Conservation (phyloP, 2,888 invertebrate species). For the Eremobia ochroleuca region DNA sequence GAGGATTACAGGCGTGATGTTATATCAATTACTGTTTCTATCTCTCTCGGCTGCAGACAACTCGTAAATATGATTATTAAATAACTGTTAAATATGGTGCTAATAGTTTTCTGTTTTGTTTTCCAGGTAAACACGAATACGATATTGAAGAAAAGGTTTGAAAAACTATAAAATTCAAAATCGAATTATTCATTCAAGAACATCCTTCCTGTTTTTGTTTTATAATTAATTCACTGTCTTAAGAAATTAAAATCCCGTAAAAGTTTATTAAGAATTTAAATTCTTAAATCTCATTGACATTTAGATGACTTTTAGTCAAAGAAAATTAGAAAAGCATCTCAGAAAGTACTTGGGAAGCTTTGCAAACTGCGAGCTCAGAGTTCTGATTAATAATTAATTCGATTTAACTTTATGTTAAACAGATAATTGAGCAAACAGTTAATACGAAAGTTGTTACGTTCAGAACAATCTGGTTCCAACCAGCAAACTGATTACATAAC, state of each 20-base stretch:
- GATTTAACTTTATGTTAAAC: slow-evolving; percentile 56
- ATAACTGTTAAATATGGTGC: neutral
- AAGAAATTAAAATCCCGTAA: neutral
- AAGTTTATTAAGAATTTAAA: slow-evolving; percentile 40
- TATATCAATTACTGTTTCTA: too few species aligned
- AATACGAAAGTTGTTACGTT: slow-evolving; percentile 25
- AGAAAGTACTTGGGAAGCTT: slow-evolving; percentile 29
- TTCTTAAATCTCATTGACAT: slow-evolving; percentile 52
- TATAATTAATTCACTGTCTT: neutral
- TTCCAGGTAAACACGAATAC: slow-evolving; percentile 40
- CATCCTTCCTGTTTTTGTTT: neutral
- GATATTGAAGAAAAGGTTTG: neutral
- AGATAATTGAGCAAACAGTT: slow-evolving; percentile 30
- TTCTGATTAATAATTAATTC: slow-evolving; percentile 63
- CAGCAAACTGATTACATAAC: neutral
- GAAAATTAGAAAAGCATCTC: slow-evolving; percentile 29
- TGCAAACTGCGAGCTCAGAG: slow-evolving; percentile 24
- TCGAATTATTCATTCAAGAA: too few species aligned
- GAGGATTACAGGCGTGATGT: too few species aligned
- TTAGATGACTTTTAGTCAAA: slow-evolving; percentile 42
- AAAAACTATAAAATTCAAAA: neutral
- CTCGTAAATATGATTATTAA: too few species aligned
- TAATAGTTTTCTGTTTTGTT: slow-evolving; percentile 35
- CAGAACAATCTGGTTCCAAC: neutral
- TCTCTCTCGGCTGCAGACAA: too few species aligned